These are phyloP conservation scores for Eretmochelys imbricata DNA, from an alignment of 2,113 vertebrate species.

Conservation along the genomic window DNA sequence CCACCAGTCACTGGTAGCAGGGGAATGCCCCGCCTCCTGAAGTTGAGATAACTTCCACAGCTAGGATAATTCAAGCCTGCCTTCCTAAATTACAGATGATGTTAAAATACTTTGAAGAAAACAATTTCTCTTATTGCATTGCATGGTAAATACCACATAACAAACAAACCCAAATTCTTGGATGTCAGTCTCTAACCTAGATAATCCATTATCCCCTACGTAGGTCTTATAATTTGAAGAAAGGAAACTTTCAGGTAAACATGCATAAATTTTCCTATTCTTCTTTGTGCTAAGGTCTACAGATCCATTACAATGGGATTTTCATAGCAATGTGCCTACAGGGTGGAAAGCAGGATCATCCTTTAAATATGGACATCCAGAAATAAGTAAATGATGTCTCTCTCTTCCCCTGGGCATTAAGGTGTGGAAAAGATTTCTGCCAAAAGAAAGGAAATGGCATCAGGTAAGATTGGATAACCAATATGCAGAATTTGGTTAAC, in stretches of 20 bases:
- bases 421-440: too few relatives aligned
- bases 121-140: neutral
- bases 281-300: neutral
- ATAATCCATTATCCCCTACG: neutral
- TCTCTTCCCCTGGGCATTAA: too few relatives aligned
- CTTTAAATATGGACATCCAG: too few relatives aligned
- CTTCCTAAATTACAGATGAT: neutral
- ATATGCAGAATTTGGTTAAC: too few relatives aligned
- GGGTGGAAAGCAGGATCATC: too few relatives aligned
- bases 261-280: neutral
- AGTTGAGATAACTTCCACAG: neutral
- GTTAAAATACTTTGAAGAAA: neutral
- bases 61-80: rapidly evolving
- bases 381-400: too few relatives aligned
- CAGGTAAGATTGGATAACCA: too few relatives aligned
- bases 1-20: neutral
- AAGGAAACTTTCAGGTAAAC: neutral
- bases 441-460: too few relatives aligned
- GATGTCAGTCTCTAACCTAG: neutral
- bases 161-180: neutral
- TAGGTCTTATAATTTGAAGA: neutral
- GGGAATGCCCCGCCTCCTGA: neutral
- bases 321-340: neutral
- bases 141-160: neutral
- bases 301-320: neutral